Conservation (phyloP, 2,888 invertebrate genomes). For the Vanessa cardui region DNA sequence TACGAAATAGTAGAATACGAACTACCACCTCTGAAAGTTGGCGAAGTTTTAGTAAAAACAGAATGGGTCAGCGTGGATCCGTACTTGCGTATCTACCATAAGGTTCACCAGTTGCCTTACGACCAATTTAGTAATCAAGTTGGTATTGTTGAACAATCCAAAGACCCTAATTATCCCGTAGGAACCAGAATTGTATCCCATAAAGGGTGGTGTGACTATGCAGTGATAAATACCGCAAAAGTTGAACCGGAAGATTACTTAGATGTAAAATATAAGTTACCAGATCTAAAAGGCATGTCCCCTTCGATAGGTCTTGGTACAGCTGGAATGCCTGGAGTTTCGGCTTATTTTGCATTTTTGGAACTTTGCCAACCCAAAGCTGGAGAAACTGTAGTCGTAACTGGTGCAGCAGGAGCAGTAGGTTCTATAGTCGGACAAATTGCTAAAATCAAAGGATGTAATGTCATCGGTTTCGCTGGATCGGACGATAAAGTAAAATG, state of each 20-base stretch:
- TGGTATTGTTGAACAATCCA: slow-evolving; percentile 81
- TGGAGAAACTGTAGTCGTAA: slow-evolving; percentile 87
- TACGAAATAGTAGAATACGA: slow-evolving; percentile 84
- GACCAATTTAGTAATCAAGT: slow-evolving; percentile 53
- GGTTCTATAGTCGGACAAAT: slow-evolving; percentile 89
- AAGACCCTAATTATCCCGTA: slow-evolving; percentile 82
- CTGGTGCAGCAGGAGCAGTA: slow-evolving; percentile 89
- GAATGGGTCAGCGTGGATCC: slow-evolving; percentile 62
- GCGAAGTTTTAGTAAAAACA: slow-evolving; percentile 63
- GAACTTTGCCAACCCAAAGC: slow-evolving; percentile 86
- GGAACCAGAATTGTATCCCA: slow-evolving; percentile 83
- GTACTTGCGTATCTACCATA: slow-evolving; percentile 47
- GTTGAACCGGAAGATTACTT: background rate
- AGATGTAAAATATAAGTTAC: slow-evolving; percentile 59
- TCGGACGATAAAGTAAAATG: slow-evolving; percentile 87
- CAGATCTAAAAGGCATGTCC: slow-evolving; percentile 77
- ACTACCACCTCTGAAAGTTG: slow-evolving; percentile 81
- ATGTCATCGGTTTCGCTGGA: slow-evolving; percentile 87
- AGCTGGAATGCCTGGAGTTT: slow-evolving; percentile 86
- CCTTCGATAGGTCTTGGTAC: slow-evolving; percentile 81
- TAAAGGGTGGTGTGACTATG: slow-evolving; percentile 86
- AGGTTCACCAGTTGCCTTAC: slow-evolving; percentile 40
- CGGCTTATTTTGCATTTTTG: slow-evolving; percentile 87
- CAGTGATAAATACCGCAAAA: slow-evolving; percentile 42
- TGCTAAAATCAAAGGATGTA: slow-evolving; percentile 86